Conservation (phyloP, 2,888 invertebrate genomes). For the Tenthredo livida region DNA sequence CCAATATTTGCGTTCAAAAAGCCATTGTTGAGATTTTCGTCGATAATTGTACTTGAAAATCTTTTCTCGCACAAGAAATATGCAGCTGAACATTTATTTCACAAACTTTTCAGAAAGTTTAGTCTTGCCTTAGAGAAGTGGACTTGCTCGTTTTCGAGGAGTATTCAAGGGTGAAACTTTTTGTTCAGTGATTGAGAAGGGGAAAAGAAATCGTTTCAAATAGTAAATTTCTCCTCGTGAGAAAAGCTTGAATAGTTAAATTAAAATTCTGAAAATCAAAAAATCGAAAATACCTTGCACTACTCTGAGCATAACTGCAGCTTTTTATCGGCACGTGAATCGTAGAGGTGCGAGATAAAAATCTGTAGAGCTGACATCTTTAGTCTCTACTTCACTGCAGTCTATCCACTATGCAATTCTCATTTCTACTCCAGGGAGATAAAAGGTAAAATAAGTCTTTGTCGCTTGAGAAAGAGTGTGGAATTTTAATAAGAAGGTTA, state of each 20-base stretch:
- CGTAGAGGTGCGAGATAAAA: not conserved
- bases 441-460: constrained; percentile 34
- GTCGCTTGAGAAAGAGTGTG: constrained; percentile 24
- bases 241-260: not conserved
- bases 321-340: not conserved
- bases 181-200: not conserved
- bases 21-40: not conserved
- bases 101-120: not conserved
- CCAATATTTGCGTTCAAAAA: constrained; percentile 1
- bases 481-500: constrained; percentile 48
- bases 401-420: constrained; percentile 22
- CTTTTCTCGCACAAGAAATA: not conserved
- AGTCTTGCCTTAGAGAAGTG: not conserved
- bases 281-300: not conserved
- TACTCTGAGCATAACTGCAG: too few species aligned
- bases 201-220: not conserved
- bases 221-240: not conserved
- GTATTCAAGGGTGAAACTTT: not conserved
- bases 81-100: not conserved
- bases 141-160: not conserved
- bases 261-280: not conserved
- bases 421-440: not conserved
- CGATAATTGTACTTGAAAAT: not conserved
- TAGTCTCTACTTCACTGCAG: constrained; percentile 15
- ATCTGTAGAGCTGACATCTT: not conserved